Evolutionary conservation across 2,113 vertebrate genomes (phyloP).

Genomic region (Tachuris rubrigastra): DNA sequence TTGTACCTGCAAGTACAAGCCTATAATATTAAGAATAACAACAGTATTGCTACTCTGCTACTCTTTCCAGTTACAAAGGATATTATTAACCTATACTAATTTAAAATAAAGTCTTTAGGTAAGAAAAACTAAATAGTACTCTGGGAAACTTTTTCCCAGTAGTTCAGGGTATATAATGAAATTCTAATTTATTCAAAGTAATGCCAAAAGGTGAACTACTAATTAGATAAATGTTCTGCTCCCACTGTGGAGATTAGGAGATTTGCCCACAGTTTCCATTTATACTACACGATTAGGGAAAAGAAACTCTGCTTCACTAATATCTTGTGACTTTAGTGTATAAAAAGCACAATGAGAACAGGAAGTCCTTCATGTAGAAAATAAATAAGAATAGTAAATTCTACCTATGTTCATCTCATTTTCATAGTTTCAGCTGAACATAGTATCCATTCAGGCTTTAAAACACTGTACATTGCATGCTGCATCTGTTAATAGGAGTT

Average conservation of each 20-base stretch:
- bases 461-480: neutral
- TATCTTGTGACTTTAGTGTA: neutral
- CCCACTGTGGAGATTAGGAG: conserved; percentile 50
- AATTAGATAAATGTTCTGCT: conserved; percentile 49
- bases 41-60: neutral
- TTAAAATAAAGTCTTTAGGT: neutral
- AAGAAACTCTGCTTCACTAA: neutral
- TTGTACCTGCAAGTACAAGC: rapidly evolving
- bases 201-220: conserved; percentile 53
- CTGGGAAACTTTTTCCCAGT: conserved; percentile 10
- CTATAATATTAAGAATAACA: neutral
- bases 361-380: neutral
- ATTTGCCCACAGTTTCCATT: conserved; percentile 36
- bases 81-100: conserved; percentile 3
- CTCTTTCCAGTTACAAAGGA: neutral
- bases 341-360: neutral
- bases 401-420: neutral
- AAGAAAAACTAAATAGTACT: neutral
- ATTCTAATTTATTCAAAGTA: conserved; percentile 61
- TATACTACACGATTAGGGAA: conserved; percentile 18
- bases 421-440: neutral
- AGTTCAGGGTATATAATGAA: conserved; percentile 24
- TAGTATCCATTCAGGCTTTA: neutral
- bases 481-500: neutral
- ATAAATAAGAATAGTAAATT: neutral